Conservation (phyloP, 2,888 invertebrate genomes). For the Oscheius sp. region DNA sequence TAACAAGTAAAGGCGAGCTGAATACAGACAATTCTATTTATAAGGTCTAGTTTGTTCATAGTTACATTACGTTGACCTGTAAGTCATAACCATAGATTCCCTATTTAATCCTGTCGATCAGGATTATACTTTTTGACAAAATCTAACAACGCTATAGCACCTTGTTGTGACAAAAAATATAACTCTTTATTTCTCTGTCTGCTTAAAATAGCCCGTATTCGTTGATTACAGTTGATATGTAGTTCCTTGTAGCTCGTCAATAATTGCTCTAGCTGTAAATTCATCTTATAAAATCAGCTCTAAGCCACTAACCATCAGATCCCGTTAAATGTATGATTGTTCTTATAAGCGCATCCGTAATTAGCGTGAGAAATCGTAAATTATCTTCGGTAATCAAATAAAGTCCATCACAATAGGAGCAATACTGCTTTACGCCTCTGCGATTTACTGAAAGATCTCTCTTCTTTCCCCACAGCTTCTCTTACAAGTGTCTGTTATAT, state of each 20-base stretch:
- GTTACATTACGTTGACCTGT: no score
- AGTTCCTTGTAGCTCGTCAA: constrained; percentile 17
- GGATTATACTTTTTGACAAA: no score
- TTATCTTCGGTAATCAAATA: constrained; percentile 54
- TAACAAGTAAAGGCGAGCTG: no score
- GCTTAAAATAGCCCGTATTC: no score
- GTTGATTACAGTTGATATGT: constrained; percentile 5
- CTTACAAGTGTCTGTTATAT: constrained; percentile 51
- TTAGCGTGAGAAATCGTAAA: constrained; percentile 44
- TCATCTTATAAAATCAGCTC: background rate
- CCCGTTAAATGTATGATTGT: constrained; percentile 39
- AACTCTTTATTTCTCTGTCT: constrained; percentile 3
- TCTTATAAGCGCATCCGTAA: constrained; percentile 48
- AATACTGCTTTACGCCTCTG: constrained; percentile 52
- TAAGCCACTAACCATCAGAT: constrained; percentile 32
- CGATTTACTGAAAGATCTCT: constrained; percentile 36
- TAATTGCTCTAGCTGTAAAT: constrained; percentile 9
- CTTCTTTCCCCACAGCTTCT: no score
- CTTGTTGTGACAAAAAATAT: no score
- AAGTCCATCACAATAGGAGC: constrained; percentile 48
- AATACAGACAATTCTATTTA: no score
- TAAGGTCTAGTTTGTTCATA: no score
- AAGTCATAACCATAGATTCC: no score
- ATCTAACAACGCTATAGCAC: no score
- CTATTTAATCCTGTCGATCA: no score